Base-by-base conservation (phyloP, 2,113 vertebrate species). In the Prunella fulvescens region DNA sequence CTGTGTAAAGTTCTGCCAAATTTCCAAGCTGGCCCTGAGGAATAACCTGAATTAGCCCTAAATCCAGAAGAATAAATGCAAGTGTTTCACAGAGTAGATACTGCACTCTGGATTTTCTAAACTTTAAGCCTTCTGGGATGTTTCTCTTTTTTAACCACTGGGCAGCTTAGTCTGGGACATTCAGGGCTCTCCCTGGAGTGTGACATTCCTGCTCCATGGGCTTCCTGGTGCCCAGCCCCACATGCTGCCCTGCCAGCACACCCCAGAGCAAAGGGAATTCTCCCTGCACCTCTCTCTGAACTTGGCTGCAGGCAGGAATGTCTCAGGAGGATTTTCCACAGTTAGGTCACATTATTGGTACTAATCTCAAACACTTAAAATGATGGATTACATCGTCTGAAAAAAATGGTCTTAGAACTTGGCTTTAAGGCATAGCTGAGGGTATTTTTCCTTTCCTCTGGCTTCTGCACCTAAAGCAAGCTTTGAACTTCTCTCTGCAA, bases 401-500 rank as follows among this genome's bases (percentile, higher is more conserved):
- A 83, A 82, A 76, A 92, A 92, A 10, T 48, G 39, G 50, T 58
- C 60, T 95, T 62, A 92, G 71, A 95, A 88, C 29, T 60, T 50
- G 82, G 60, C 56, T 92, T 78, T 92, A 74, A 86, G 72, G 81
- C 40, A 79, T 4, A 45, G 58, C 70, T 42, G n/a, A 92, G 66
- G 51, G 57, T 77, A 67, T 81, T 94, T 88, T 81, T 71, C 22
- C 51, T 69, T 90, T 6, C 56, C 42, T 88, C 88, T 74, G 57
- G 81, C 72, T 92, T 83, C 42, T 83, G 67, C 76, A 66, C 67
- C 86, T 77, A 78, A 88, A 94, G 44, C 11, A 78, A n/a, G 40
- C 67, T 90, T 92, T 91, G 86, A 94, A 88, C 64, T 78, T 74
- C 86, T 67, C 56, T 60, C 64, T 80, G 33, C 71, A 66, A 91